Conservation (phyloP, 2,888 invertebrate genomes). For the Aphidoletes aphidimyza region DNA sequence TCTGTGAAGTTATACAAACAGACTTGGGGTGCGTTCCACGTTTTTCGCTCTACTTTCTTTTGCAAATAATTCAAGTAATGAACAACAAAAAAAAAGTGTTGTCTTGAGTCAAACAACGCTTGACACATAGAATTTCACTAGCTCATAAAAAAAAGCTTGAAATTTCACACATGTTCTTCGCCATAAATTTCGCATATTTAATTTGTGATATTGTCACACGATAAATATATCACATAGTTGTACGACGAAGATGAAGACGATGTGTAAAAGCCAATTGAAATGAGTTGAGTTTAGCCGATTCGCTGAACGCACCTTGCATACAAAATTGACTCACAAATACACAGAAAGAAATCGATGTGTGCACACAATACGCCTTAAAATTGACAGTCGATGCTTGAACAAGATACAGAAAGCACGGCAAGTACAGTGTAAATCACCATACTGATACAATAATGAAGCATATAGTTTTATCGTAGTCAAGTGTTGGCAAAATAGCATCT, state of each 20-base stretch:
- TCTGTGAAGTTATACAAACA: too few relatives aligned
- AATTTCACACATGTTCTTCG: too few relatives aligned
- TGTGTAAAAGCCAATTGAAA: neutral
- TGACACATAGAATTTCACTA: too few relatives aligned
- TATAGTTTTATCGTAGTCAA: slow-evolving; percentile 38
- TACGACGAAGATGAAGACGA: neutral
- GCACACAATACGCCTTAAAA: slow-evolving; percentile 53
- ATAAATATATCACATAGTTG: neutral
- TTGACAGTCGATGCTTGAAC: slow-evolving; percentile 53
- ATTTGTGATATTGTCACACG: too few relatives aligned
- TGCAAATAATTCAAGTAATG: too few relatives aligned
- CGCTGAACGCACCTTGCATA: slow-evolving; percentile 42
- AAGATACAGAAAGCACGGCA: slow-evolving; percentile 45
- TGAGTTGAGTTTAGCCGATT: neutral
- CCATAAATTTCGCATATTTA: too few relatives aligned
- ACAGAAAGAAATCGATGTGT: neutral
- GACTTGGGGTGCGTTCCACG: too few relatives aligned
- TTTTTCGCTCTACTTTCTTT: too few relatives aligned
- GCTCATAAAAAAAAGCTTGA: too few relatives aligned
- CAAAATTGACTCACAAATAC: neutral
- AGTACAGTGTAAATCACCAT: slow-evolving; percentile 1
- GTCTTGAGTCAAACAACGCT: too few relatives aligned
- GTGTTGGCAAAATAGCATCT: slow-evolving; percentile 42
- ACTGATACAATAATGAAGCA: slow-evolving; percentile 40
- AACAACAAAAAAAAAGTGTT: too few relatives aligned